Base-by-base conservation (phyloP, 2,113 vertebrate genomes). In the Ameiurus melas region DNA sequence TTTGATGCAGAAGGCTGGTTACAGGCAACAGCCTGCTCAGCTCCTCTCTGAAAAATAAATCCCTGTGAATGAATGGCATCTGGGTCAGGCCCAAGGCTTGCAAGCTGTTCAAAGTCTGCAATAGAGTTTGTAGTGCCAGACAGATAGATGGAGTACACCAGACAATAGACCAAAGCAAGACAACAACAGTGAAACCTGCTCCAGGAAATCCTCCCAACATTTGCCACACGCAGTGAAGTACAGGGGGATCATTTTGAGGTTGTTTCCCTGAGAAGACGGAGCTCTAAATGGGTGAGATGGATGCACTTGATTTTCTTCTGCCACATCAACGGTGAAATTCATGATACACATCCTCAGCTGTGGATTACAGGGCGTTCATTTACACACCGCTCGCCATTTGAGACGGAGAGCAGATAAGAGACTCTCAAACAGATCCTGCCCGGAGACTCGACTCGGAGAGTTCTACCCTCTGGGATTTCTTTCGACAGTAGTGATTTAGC, bases 31-130 rank as follows among this genome's bases (percentile, higher is more conserved):
- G 94, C 92, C 93, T 93, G 93, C 93, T 92, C 92, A 90, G 94
- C 93, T 92, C 90, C 88, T 92, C 92, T 91, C 90, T 93, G 92
- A 92, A 93, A 91, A 93, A 86, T 77, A 27, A 92, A 83, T 83
- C 88, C 86, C 87, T 85, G 85, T 70, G 83, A 92, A 87, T 87
- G 85, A 92, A 91, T 85, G 78, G 82, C 85, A 89, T 93, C 93
- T 95, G 93, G 94, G 95, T 94, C 93, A 92, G 89, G 94, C 94
- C 94, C 92, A 90, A 93, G 93, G 94, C 94, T 91, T 83, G 87
- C 94, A 94, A 95, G 94, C 94, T 94, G 94, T 94, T 96, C 94
- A 92, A 93, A 93, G 93, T 94, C 75, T 91, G 90, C 81, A 92
- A 91, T 87, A 89, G 92, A 91, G 55, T 82, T 88, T 92, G 90